phyloP scores from a whole-genome alignment of 2,888 invertebrate species.

The Tribolium freemani region DNA sequence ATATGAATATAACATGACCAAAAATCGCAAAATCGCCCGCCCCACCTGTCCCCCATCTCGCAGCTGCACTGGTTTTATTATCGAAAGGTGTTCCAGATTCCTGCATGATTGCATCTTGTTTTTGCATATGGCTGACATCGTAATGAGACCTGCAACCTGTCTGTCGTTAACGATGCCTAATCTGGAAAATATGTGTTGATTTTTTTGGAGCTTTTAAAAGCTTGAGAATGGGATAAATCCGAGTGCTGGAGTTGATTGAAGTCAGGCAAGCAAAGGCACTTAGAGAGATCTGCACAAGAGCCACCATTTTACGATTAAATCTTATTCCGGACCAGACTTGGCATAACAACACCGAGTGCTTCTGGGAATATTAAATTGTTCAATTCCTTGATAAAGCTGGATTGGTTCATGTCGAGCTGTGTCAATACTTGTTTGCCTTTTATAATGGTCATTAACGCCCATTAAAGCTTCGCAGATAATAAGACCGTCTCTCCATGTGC shows the following conservation, averaged over 20 bases:
- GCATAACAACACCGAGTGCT: conserved; percentile 63
- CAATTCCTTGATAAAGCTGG: conserved; percentile 55
- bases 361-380: conserved; percentile 63
- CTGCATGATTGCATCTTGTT: conserved; percentile 21
- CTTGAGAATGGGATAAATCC: conserved; percentile 56
- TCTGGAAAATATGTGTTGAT: conserved; percentile 26
- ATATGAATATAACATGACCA: conserved; percentile 25
- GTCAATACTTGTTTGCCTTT: background rate
- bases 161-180: conserved; percentile 24
- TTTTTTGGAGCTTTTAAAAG: conserved; percentile 38
- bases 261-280: conserved; percentile 61
- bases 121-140: conserved; percentile 27
- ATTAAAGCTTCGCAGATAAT: background rate
- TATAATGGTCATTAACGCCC: background rate
- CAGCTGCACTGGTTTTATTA: conserved; percentile 39
- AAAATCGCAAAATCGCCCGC: conserved; percentile 2
- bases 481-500: background rate
- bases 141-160: conserved; percentile 27
- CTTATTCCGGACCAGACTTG: conserved; percentile 61
- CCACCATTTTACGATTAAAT: conserved; percentile 65
- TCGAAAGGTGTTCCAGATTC: conserved; percentile 43
- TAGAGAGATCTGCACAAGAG: conserved; percentile 61
- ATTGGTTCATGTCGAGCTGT: conserved; percentile 3
- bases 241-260: conserved; percentile 54
- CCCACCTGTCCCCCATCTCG: conserved; percentile 27